Base-by-base conservation (phyloP, 2,888 invertebrate genomes). In the Cantharis flavilabris region DNA sequence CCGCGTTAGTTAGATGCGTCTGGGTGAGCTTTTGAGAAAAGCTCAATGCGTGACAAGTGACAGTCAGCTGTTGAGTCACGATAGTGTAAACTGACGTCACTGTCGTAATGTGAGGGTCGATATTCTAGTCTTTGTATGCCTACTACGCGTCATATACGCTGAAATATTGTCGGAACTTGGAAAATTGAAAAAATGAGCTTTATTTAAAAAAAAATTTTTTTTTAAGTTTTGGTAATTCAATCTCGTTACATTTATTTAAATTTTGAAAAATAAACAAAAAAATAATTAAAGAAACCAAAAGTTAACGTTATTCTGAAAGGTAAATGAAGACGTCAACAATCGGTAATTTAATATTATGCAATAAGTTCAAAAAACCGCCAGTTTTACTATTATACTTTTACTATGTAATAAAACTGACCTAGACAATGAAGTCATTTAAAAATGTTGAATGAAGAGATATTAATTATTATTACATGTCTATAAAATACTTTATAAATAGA, bases 321-420 rank as follows among this genome's bases (percentile, higher is more conserved):
- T 49, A 67, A 72, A 72, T 67, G 65, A 67, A 30, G 72, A 72
- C 26, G 65, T 49, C 64, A 70, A 62, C 33, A 70, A 70, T 64
- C 65, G 49, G 67, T 76, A 71, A 65, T 20, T 67, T 64, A 71
- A 70, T 14, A 18, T 28, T 33, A 70, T 78, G 75, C 69, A 78
- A 71, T 76, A 72, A 77, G 72, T 72, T 28, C 72, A 64, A 73
- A 75, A 80, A 81, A 83, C 82, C 80, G 80, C 79, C 82, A 82
- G 80, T 80, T 83, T 84, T 83, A 85, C 84, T 85, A 86, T 84
- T 84, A 84, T 85, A 86, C 85, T 86, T 87, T 87, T 87, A 87
- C 86, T 86, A 86, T 85, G 86, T 83, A 85, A 88, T 88, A 88
- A 88, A 88, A 88, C 88, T 88, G 88, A 88, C 88, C 88, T 87